Evolutionary conservation across 2,113 vertebrate genomes (phyloP).

Genomic region (Poecile atricapillus): DNA sequence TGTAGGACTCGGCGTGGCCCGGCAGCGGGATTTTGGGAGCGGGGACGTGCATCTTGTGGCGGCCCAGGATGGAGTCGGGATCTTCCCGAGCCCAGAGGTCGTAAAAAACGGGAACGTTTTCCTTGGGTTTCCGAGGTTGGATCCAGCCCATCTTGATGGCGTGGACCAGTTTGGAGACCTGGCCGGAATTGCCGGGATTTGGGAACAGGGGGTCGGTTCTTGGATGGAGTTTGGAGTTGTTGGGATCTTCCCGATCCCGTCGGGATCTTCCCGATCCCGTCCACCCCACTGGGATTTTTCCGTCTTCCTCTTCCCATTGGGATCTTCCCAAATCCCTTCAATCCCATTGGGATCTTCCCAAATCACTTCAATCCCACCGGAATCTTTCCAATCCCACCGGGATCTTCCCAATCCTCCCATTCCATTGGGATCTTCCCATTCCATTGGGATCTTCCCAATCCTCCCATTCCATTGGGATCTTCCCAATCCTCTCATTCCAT

Average conservation of each 20-base stretch:
- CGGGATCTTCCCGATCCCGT: background rate
- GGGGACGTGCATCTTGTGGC: background rate
- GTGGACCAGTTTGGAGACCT: background rate
- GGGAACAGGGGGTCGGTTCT: background rate
- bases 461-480: no score
- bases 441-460: no score
- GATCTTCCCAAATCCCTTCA: no score
- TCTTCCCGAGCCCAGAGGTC: background rate
- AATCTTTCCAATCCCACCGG: no score
- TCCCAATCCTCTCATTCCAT: no score
- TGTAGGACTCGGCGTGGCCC: background rate
- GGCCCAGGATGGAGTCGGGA: background rate
- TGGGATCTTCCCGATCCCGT: background rate
- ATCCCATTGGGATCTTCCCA: no score
- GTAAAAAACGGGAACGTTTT: accelerated
- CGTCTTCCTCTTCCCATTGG: accelerated
- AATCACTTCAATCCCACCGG: no score
- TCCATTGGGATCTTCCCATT: no score
- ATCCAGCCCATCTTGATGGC: background rate
- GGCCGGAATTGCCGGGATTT: background rate
- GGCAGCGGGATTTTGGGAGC: background rate
- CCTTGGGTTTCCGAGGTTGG: background rate
- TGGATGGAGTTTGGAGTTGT: no score
- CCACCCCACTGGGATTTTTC: no score
- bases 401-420: no score